These are phyloP conservation scores for Willisornis vidua DNA, from an alignment of 2,113 vertebrate genomes.

Conservation along the genomic window DNA sequence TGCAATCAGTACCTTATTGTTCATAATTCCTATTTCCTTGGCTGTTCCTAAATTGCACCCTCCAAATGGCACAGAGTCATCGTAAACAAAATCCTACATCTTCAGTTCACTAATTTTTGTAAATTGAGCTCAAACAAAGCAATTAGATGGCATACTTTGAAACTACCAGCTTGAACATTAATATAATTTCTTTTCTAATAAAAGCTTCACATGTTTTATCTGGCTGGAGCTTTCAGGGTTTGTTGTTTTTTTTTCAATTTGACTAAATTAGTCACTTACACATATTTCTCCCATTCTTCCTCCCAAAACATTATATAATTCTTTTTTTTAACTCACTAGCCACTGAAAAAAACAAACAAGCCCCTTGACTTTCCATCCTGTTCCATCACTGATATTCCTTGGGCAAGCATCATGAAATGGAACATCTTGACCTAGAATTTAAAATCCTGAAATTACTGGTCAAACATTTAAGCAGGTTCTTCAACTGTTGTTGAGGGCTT, in stretches of 20 bases:
- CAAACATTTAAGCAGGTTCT: neutral
- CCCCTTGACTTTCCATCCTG: neutral
- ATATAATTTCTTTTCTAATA: slow-evolving; percentile 59
- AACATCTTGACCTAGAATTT: neutral
- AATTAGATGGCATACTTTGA: slow-evolving; percentile 52
- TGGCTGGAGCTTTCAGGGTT: neutral
- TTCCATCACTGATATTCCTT: neutral
- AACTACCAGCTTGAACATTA: slow-evolving; percentile 60
- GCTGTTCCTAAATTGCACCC: slow-evolving; percentile 54
- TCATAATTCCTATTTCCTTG: slow-evolving; percentile 65
- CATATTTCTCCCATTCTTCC: neutral
- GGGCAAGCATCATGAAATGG: neutral
- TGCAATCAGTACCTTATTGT: slow-evolving; percentile 66
- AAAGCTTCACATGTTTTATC: slow-evolving; percentile 34
- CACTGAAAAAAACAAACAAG: neutral
- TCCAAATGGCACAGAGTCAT: slow-evolving; percentile 59
- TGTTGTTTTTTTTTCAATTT: neutral
- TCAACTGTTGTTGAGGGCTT: neutral
- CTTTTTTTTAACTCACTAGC: neutral
- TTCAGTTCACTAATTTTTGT: slow-evolving; percentile 60
- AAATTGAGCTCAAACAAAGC: slow-evolving; percentile 55
- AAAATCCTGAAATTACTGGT: neutral
- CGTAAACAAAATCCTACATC: slow-evolving; percentile 64
- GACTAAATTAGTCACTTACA: neutral
- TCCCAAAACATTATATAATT: neutral